Conservation (phyloP, 2,888 invertebrate genomes). For the Piscicola geometra region DNA sequence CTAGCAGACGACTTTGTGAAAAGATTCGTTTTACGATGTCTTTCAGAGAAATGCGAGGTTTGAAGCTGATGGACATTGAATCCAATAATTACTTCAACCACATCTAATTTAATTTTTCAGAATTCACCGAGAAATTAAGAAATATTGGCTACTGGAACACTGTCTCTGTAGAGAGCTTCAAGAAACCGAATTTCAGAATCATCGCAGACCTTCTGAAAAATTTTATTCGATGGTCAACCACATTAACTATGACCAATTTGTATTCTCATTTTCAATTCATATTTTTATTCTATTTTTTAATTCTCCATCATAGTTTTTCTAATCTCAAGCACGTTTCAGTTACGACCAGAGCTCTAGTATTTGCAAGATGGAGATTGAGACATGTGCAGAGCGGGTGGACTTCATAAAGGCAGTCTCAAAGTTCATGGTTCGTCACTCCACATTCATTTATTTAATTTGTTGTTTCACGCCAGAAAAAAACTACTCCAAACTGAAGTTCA, state of each 20-base stretch:
- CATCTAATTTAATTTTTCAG: background rate
- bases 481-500: background rate
- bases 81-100: background rate
- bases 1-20: no score
- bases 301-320: no score
- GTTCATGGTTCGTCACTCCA: background rate
- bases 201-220: background rate
- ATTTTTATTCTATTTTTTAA: no score
- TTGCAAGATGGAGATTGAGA: background rate
- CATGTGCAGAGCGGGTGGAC: background rate
- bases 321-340: background rate
- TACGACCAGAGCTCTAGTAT: background rate
- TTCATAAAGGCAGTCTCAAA: background rate
- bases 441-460: no score
- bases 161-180: background rate
- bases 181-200: background rate
- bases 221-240: background rate
- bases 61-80: background rate
- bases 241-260: background rate
- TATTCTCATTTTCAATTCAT: no score
- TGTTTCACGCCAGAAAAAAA: background rate
- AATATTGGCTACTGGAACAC: background rate
- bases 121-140: constrained; percentile 1
- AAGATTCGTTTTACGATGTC: background rate
- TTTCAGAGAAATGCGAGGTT: background rate